Evolutionary conservation across 2,113 vertebrate genomes (phyloP).

Genomic region (Ia io): DNA sequence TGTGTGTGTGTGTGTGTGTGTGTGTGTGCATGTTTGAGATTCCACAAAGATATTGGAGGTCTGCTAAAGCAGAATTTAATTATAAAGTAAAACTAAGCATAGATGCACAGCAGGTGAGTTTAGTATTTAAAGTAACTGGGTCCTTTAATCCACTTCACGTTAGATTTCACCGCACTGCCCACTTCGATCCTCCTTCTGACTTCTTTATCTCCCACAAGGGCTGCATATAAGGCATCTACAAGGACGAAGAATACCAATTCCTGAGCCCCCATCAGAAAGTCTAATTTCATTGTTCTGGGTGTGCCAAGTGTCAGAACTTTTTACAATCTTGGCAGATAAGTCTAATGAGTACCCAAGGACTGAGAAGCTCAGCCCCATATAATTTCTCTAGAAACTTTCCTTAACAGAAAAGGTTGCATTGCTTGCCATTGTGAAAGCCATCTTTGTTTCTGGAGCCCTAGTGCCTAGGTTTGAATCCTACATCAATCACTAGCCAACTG

Average conservation of each 20-base stretch:
- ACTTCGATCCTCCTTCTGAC: not conserved
- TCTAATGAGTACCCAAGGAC: not conserved
- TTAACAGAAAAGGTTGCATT: rapidly evolving
- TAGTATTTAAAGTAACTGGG: not conserved
- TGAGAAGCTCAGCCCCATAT: not conserved
- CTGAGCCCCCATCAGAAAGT: not conserved
- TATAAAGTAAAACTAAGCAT: not conserved
- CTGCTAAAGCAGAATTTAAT: not conserved
- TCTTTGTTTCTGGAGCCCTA: not conserved
- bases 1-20: not conserved
- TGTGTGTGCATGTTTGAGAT: not conserved
- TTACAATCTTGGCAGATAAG: not conserved
- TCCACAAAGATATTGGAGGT: rapidly evolving
- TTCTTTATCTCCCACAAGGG: not conserved
- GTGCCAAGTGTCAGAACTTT: not conserved
- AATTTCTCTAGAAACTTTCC: not conserved
- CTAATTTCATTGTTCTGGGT: not conserved
- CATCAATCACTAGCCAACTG: rapidly evolving
- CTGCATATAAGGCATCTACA: not conserved
- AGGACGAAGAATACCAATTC: not conserved
- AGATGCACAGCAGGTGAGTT: not conserved
- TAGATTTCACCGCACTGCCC: not conserved
- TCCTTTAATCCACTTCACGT: not conserved
- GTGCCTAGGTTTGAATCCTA: not conserved
- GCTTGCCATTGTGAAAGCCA: not conserved